Evolutionary conservation across 2,113 vertebrate species (phyloP).

Genomic region (Hippocampus zosterae): DNA sequence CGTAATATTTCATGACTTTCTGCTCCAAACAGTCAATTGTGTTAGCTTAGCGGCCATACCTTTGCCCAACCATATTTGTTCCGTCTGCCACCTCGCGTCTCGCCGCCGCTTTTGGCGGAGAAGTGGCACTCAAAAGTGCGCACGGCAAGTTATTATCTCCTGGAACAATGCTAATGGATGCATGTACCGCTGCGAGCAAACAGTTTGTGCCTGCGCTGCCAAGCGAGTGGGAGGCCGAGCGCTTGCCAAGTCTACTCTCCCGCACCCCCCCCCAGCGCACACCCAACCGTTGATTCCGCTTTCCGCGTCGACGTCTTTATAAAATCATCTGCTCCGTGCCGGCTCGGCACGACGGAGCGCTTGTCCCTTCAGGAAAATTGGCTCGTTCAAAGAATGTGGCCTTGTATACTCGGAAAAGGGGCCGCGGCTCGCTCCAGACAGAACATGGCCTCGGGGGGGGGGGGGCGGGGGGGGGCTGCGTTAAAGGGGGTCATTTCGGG

Average conservation of each 20-base stretch:
- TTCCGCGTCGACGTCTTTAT: slow-evolving; percentile 2
- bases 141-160: slow-evolving; percentile 57
- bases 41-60: neutral
- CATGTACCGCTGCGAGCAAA: slow-evolving; percentile 71
- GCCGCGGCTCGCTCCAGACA: neutral
- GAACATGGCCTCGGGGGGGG: neutral
- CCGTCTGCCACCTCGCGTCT: slow-evolving; percentile 36
- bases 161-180: slow-evolving; percentile 73
- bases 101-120: neutral
- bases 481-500: slow-evolving; percentile 1
- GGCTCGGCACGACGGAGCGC: neutral
- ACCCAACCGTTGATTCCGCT: slow-evolving; percentile 6
- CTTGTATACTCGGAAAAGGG: neutral
- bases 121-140: slow-evolving; percentile 25
- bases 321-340: slow-evolving; percentile 1
- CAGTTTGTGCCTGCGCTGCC: slow-evolving; percentile 60
- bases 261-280: slow-evolving; percentile 2
- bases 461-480: neutral
- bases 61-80: slow-evolving; percentile 23
- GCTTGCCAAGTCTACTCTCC: slow-evolving; percentile 62
- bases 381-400: neutral
- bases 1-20: neutral
- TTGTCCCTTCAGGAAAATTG: slow-evolving; percentile 4
- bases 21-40: neutral
- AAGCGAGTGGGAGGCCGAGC: slow-evolving; percentile 57